phyloP scores from a whole-genome alignment of 2,888 invertebrate species.

The Cryptus viduatorius region DNA sequence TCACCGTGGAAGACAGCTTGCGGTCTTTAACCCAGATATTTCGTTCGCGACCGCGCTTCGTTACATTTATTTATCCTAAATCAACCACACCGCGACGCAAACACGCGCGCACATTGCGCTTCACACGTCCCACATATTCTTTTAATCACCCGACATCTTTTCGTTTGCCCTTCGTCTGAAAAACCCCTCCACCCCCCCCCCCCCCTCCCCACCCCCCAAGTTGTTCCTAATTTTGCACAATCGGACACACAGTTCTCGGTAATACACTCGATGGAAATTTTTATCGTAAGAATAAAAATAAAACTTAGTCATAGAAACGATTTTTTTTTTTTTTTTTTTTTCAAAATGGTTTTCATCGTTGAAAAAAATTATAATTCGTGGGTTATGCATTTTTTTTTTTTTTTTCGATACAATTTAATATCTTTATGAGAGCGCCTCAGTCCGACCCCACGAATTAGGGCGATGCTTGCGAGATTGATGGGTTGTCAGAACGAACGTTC shows the following conservation, averaged over 20 bases:
- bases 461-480: not conserved
- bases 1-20: conserved; percentile 64
- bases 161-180: not conserved
- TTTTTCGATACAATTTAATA: no score
- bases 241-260: conserved; percentile 1
- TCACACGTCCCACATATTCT: not conserved
- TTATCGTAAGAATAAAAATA: not conserved
- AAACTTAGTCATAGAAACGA: not conserved
- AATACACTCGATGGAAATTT: not conserved
- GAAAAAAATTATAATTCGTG: no score
- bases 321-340: no score
- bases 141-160: not conserved
- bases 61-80: conserved; percentile 65
- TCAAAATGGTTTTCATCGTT: not conserved
- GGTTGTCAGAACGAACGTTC: not conserved
- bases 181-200: no score
- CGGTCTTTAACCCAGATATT: conserved; percentile 75
- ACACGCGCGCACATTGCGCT: not conserved
- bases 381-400: no score
- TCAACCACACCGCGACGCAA: conserved; percentile 29
- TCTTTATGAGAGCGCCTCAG: no score
- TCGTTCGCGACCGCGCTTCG: conserved; percentile 42
- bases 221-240: not conserved
- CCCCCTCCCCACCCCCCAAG: not conserved
- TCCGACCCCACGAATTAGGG: not conserved